A percentile compares a stretch with the other conserved stretches of the same genome.
Conservation (phyloP, 2,113 vertebrate genomes). For the Phalacrocorax aristotelis region DNA sequence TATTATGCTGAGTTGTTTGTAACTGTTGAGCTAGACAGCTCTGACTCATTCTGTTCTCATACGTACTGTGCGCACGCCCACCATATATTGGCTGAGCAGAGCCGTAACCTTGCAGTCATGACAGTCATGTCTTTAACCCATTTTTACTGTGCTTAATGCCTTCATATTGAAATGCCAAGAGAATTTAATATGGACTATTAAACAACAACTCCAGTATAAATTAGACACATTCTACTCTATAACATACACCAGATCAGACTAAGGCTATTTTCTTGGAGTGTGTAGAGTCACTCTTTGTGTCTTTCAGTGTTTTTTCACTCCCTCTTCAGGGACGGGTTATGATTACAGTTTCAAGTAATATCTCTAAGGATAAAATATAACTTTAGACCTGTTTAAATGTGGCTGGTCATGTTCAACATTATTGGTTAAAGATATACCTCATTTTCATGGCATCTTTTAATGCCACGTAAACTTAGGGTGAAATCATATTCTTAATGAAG, state of each 20-base stretch:
- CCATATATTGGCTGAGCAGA: neutral
- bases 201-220: neutral
- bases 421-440: neutral
- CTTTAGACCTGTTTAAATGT: neutral
- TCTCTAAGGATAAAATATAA: neutral
- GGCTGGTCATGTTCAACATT: neutral
- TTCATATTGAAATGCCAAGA: neutral
- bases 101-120: neutral
- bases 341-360: neutral
- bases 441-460: neutral
- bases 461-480: neutral
- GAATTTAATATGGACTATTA: neutral
- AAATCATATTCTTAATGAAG: neutral
- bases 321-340: neutral
- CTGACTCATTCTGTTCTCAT: slow-evolving; percentile 18
- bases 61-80: neutral
- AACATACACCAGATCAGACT: neutral
- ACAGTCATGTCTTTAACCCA: neutral
- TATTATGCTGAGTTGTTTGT: neutral
- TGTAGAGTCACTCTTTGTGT: neutral
- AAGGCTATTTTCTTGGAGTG: neutral
- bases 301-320: neutral
- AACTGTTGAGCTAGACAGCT: neutral
- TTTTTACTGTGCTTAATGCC: neutral
- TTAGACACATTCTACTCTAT: neutral